phyloP scores from a whole-genome alignment of 2,113 vertebrate species.

The Entelurus aequoreus region DNA sequence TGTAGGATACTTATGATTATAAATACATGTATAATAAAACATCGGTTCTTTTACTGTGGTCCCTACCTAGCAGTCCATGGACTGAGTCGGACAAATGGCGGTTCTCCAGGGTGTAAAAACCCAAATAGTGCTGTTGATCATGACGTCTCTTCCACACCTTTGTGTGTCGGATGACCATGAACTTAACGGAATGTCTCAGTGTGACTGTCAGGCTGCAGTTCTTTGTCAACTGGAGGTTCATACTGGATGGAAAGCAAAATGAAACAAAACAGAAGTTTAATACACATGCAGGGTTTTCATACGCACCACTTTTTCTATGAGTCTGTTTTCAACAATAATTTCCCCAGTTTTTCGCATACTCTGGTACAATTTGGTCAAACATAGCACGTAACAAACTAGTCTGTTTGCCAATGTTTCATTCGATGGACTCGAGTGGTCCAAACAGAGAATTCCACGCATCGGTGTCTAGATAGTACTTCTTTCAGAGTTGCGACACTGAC shows the following conservation, averaged over 20 bases:
- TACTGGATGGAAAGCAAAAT: constrained; percentile 55
- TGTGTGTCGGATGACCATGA: constrained; percentile 79
- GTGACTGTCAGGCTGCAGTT: constrained; percentile 75
- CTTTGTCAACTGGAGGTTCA: constrained; percentile 74
- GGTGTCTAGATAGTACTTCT: no score
- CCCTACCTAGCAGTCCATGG: constrained; percentile 89
- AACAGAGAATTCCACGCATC: no score
- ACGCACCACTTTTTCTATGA: no score
- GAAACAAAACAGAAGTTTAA: background rate
- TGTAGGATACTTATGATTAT: no score
- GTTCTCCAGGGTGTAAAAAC: constrained; percentile 82
- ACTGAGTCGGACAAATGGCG: constrained; percentile 76
- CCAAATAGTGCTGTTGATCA: constrained; percentile 78
- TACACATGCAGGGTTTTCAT: no score
- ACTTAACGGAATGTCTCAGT: constrained; percentile 74
- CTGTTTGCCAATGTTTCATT: no score
- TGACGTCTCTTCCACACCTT: constrained; percentile 81
- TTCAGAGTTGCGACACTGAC: no score
- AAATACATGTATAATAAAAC: background rate
- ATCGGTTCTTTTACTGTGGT: constrained; percentile 23
- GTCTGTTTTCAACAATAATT: no score
- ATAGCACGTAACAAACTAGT: no score
- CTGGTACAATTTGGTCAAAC: no score
- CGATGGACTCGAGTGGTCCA: no score
- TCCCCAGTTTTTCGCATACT: no score